Base-by-base conservation (phyloP, 2,113 vertebrate species). In the Dipodomys spectabilis region DNA sequence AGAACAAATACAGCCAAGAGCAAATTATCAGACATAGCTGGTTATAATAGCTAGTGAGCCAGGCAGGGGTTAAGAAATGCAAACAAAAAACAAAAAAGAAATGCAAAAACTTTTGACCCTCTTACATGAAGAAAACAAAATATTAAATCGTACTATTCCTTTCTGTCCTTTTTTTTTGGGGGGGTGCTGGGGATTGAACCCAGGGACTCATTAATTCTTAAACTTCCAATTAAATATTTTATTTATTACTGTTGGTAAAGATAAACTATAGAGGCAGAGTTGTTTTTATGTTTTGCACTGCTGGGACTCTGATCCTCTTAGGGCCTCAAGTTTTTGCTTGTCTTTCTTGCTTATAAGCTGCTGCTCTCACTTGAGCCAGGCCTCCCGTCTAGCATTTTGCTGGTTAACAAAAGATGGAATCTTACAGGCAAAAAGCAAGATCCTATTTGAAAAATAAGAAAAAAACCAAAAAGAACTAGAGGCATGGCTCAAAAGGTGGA, bases 171-270 rank as follows among this genome's bases (percentile, higher is more conserved):
- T 39, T 39, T 3, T 60, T 71, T 84, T 71, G 7, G 22, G 60
- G 53, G 53, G 53, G 53, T 32, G 30, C 22, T 73, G 5, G 25
- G 68, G 2, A 62, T 25, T 86, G 53, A 74, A 86, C 57, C 32
- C 27, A 73, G 6, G 12, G 7, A 25, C 30, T 53, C 25, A 19
- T 82, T 85, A 68, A 45, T 22, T 84, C 28, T 44, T 75, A 74
- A 71, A 16, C 20, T 89, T 86, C 68, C 35, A 62, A 71, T 62
- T 6, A 84, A 74, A 35, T 82, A 79, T 86, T 88, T 87, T 72
- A 92, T 45, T 92, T 84, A 49, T 67, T 81, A 81, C 82, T 71
- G 35, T 49, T 28, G 57, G 32, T 81, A 19, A 94, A 91, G n/a
- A 68, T 62, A 30, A 87, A 78, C 15, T 73, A 73, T 12, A 86